Percentiles rank a stretch among this genome's conserved stretches.
phyloP scores from a whole-genome alignment of 2,113 vertebrate species.

The Paralichthys olivaceus region DNA sequence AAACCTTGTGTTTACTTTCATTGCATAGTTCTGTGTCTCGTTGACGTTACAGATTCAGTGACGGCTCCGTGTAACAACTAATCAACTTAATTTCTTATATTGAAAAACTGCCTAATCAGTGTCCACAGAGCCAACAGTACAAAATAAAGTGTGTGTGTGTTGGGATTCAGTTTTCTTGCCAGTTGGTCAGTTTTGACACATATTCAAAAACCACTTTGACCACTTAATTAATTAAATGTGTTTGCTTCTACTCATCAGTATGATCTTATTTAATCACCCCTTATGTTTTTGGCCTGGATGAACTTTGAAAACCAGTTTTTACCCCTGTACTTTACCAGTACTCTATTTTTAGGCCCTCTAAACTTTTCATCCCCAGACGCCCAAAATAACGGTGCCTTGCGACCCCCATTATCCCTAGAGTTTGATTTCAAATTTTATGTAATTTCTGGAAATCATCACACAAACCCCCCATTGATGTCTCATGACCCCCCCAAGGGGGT shows the following conservation, averaged over 20 bases:
- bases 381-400: no score
- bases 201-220: conserved; percentile 12
- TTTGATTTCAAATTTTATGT: neutral
- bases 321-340: neutral
- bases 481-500: no score
- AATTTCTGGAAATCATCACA: no score
- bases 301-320: neutral
- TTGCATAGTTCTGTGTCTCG: neutral
- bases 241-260: conserved; percentile 5
- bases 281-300: neutral
- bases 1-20: neutral
- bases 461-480: no score
- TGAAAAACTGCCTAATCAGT: no score
- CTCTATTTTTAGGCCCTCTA: no score
- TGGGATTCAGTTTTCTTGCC: conserved; percentile 7
- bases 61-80: neutral
- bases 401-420: neutral
- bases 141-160: no score
- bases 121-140: no score
- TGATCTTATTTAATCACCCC: neutral
- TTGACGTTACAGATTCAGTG: neutral
- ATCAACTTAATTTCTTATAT: neutral
- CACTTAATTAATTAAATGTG: conserved; percentile 13
- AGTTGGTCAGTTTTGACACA: conserved; percentile 20
- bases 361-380: no score